These are phyloP conservation scores for Spinus olivaceus DNA, from an alignment of 2,797 vertebrate genomes.

Conservation along the genomic window DNA sequence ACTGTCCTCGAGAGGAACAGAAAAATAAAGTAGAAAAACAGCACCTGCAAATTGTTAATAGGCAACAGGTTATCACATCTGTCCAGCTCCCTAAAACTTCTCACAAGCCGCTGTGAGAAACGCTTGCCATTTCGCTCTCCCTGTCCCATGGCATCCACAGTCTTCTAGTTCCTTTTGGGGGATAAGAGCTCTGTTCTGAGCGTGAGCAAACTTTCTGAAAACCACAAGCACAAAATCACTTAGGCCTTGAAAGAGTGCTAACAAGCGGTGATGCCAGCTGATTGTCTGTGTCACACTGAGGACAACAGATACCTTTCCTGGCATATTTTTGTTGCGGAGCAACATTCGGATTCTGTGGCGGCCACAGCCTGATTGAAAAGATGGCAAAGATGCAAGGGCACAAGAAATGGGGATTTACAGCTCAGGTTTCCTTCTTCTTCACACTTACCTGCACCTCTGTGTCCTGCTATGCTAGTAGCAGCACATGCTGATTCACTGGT, in stretches of 20 bases:
- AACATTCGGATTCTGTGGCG: accelerated
- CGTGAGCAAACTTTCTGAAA: not conserved
- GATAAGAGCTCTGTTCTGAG: not conserved
- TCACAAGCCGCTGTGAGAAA: no score
- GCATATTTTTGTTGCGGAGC: accelerated
- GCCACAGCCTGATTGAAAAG: not conserved
- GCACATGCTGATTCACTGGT: not conserved
- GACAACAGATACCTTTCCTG: not conserved
- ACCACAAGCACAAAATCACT: not conserved
- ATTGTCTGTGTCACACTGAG: not conserved
- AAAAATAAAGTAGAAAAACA: no score
- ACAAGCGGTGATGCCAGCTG: not conserved
- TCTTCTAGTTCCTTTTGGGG: not conserved
- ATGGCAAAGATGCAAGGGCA: not conserved
- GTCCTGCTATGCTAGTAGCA: not conserved
- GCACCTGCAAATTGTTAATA: no score
- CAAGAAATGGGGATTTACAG: not conserved
- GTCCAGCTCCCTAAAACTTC: no score
- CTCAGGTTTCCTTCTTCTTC: not conserved
- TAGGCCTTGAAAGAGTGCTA: not conserved
- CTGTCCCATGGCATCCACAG: no score
- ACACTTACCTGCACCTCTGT: not conserved
- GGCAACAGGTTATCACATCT: no score
- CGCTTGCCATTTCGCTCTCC: no score
- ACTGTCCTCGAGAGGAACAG: no score